Conservation (phyloP, 2,888 invertebrate species). For the Dasypogon diadema region DNA sequence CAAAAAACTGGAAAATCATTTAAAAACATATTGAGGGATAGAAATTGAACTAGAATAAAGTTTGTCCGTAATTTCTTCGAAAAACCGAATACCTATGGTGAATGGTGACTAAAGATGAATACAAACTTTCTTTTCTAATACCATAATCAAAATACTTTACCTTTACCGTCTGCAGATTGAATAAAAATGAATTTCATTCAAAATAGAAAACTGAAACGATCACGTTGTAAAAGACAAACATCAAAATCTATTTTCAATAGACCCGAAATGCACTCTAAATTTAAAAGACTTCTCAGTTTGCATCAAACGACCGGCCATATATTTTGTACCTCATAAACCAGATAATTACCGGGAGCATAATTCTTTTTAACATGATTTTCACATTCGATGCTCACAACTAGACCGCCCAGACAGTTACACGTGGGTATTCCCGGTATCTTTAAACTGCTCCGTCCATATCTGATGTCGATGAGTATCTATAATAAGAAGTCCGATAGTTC, state of each 20-base stretch:
- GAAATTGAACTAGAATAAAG: too few species aligned
- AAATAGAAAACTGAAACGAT: too few species aligned
- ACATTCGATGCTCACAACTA: conserved; percentile 22
- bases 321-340: conserved; percentile 46
- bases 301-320: conserved; percentile 38
- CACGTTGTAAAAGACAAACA: too few species aligned
- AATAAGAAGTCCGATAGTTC: conserved; percentile 35
- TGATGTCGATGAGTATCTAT: conserved; percentile 40
- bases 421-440: conserved; percentile 41
- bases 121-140: too few species aligned
- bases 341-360: conserved; percentile 50
- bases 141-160: too few species aligned
- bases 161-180: too few species aligned
- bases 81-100: too few species aligned
- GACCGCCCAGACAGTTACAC: conserved; percentile 47
- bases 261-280: background rate
- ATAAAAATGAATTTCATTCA: too few species aligned
- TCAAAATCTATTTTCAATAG: conserved; percentile 39
- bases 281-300: background rate
- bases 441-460: background rate
- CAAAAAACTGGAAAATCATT: too few species aligned
- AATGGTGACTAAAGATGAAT: too few species aligned
- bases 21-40: too few species aligned
- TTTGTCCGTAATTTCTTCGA: too few species aligned
- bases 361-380: conserved; percentile 51